A percentile compares a stretch with the other conserved stretches of the same genome.
Conservation (phyloP, 2,113 vertebrate species). For the Enhydra lutris region DNA sequence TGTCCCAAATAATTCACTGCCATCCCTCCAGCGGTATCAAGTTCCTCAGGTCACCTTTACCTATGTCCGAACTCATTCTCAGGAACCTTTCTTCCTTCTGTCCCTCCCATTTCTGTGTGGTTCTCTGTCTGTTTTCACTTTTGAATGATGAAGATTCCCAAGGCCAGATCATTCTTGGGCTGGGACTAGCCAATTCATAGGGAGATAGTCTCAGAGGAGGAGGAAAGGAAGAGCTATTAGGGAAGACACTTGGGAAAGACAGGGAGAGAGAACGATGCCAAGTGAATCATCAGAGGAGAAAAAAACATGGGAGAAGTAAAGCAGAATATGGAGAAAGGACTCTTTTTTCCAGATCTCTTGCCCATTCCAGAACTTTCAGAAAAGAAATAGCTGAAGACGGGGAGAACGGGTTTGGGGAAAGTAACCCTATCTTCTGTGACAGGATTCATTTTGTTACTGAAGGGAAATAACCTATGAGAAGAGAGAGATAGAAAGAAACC, state of each 20-base stretch:
- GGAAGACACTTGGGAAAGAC: neutral
- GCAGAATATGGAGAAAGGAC: neutral
- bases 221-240: conserved; percentile 43
- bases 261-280: neutral
- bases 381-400: conserved; percentile 24
- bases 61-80: neutral
- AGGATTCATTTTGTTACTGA: conserved; percentile 67
- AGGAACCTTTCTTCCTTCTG: neutral
- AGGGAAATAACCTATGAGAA: conserved; percentile 59
- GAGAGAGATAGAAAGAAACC: conserved; percentile 67
- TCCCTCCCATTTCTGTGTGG: neutral
- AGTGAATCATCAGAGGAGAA: conserved; percentile 59
- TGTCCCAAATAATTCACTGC: neutral
- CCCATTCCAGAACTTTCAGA: conserved; percentile 67
- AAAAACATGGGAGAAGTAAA: conserved; percentile 55
- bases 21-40: neutral
- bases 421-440: conserved; percentile 58
- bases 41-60: neutral
- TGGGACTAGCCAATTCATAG: conserved; percentile 74
- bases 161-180: conserved; percentile 54
- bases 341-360: conserved; percentile 28
- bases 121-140: conserved; percentile 41
- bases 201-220: conserved; percentile 62
- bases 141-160: conserved; percentile 61
- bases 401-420: conserved; percentile 40